Percentiles rank a stretch among this genome's conserved stretches.
Conservation (phyloP, 2,113 vertebrate genomes). For the Leptobrachium leishanense region DNA sequence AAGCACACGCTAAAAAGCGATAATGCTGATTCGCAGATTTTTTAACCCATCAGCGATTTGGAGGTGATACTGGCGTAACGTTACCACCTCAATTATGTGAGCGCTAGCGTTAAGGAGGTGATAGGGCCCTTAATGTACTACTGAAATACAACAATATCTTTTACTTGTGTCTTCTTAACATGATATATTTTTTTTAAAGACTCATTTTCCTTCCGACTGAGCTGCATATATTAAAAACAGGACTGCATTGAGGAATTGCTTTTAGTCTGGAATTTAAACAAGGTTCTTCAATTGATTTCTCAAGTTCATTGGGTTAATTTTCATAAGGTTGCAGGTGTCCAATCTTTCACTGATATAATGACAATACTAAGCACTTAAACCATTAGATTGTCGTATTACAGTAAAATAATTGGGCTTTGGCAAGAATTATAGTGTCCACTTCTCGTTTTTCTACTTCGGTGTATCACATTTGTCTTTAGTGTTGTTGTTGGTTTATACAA, state of each 20-base stretch:
- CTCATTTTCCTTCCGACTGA: no score
- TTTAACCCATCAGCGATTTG: no score
- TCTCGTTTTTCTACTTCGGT: conserved; percentile 31
- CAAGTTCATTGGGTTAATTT: conserved; percentile 68
- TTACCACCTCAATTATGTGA: no score
- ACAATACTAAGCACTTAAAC: conserved; percentile 69
- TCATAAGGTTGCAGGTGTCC: conserved; percentile 55
- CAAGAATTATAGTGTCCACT: conserved; percentile 63
- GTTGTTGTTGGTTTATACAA: conserved; percentile 14
- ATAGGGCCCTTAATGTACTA: no score
- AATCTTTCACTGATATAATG: conserved; percentile 67
- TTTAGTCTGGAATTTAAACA: conserved; percentile 55
- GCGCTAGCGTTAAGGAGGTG: no score
- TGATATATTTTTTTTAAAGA: no score
- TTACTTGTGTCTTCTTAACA: no score
- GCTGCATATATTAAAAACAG: neutral
- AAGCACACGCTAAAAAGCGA: no score
- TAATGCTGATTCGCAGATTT: no score
- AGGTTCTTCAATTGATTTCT: conserved; percentile 67
- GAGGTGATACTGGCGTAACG: no score
- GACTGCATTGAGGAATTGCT: neutral
- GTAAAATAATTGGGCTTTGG: conserved; percentile 69
- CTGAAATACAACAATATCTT: no score
- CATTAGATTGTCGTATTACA: conserved; percentile 74
- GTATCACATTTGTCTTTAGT: conserved; percentile 32